Percentiles rank a stretch among this genome's conserved stretches.
Evolutionary conservation across 2,888 invertebrate genomes (phyloP).

Genomic region (Nymphalis c-album): DNA sequence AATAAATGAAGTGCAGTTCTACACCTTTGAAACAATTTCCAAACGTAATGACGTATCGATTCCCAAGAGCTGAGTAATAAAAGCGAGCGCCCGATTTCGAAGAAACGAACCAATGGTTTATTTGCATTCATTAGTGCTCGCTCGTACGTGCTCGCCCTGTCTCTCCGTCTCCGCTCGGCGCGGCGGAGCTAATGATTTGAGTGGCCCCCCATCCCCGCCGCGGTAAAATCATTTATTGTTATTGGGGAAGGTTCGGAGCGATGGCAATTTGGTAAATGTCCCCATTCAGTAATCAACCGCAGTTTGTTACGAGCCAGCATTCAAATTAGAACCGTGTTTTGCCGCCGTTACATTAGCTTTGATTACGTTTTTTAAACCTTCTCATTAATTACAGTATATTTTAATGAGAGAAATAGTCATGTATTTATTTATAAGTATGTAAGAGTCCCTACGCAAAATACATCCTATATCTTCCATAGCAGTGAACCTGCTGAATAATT

Average conservation of each 20-base stretch:
- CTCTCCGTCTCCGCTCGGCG: not conserved
- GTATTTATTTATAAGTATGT: too few species aligned
- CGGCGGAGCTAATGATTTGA: slow-evolving; percentile 12
- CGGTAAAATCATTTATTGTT: slow-evolving; percentile 21
- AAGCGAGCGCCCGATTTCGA: slow-evolving; percentile 4
- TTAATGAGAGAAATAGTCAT: too few species aligned
- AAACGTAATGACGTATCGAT: slow-evolving; percentile 7
- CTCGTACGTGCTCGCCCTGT: slow-evolving; percentile 10
- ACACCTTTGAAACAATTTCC: not conserved
- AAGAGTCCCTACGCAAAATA: too few species aligned
- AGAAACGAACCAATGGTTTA: slow-evolving; percentile 6
- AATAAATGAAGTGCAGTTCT: not conserved
- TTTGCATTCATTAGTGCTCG: slow-evolving; percentile 18
- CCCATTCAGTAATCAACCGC: slow-evolving; percentile 24
- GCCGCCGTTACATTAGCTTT: slow-evolving; percentile 15
- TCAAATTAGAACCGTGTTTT: slow-evolving; percentile 16
- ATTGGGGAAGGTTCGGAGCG: slow-evolving; percentile 13
- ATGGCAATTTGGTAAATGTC: slow-evolving; percentile 21
- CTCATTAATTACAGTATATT: too few species aligned
- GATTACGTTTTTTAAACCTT: slow-evolving; percentile 10
- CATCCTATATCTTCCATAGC: too few species aligned
- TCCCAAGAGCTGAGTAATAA: slow-evolving; percentile 1
- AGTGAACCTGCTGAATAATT: too few species aligned
- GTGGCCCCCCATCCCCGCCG: slow-evolving; percentile 1
- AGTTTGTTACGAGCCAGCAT: slow-evolving; percentile 15